These are phyloP conservation scores for Congeria kusceri DNA, from an alignment of 2,888 invertebrate genomes.

Conservation along the genomic window DNA sequence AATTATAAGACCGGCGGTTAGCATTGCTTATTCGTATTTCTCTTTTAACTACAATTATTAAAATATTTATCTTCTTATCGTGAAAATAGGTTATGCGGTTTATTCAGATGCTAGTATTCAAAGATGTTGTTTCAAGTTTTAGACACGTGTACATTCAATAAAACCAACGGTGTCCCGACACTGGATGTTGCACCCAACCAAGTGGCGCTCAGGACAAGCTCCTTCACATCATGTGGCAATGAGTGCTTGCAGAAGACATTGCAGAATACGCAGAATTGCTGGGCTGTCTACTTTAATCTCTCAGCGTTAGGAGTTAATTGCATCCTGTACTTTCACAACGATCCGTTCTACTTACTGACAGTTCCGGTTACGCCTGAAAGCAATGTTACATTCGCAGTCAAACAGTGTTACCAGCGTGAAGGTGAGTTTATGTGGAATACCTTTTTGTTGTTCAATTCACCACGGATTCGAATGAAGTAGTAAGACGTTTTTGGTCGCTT, in stretches of 20 bases:
- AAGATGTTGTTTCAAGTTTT: background rate
- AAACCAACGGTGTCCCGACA: slow-evolving; percentile 9
- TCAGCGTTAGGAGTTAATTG: background rate
- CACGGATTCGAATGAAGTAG: no score
- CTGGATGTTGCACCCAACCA: background rate
- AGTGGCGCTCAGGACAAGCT: background rate
- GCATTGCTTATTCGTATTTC: no score
- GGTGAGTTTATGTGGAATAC: no score
- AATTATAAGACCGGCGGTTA: no score
- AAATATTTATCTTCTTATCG: no score
- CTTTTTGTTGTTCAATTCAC: no score
- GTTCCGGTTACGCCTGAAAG: background rate
- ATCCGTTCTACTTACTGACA: slow-evolving; percentile 22
- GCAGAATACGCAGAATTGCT: slow-evolving; percentile 22
- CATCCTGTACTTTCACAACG: slow-evolving; percentile 15
- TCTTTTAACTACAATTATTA: no score
- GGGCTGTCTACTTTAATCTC: slow-evolving; percentile 11
- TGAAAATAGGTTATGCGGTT: no score
- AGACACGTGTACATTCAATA: slow-evolving; percentile 23
- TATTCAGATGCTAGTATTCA: no score
- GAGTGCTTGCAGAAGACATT: slow-evolving; percentile 6
- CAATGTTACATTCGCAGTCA: background rate
- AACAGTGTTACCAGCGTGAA: background rate
- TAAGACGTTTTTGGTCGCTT: no score
- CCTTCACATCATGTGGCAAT: background rate